Evolutionary conservation across 2,113 vertebrate species (phyloP), one percentile per base, ranked within the genome.

Genomic region (Nothocercus julius): DNA sequence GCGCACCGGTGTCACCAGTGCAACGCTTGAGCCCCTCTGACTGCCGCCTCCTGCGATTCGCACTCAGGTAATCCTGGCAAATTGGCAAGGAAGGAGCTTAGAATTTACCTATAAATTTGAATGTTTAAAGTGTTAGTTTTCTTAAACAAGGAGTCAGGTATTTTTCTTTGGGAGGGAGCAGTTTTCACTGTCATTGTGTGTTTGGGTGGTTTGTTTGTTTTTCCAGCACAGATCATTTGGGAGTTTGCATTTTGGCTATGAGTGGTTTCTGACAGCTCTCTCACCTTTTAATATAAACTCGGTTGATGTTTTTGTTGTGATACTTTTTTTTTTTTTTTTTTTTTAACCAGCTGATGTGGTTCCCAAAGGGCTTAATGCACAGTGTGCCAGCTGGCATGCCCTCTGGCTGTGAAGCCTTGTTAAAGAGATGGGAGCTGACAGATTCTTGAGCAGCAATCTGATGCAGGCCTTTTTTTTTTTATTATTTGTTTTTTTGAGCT

Each of bases 371-470:
- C 86, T 85, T 62, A 83, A 75, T 63, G 89, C 63, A 21, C 59
- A 30, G 64, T 3, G 4, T 96, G 96, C 97, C 96, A 97, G 96
- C 95, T 96, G 96, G 96, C 91, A 19, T 96, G 83, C 85, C 93
- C 94, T 89, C 76, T 96, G 95, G 94, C 94, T 97, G 93, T 92
- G 89, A 95, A 94, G 95, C 84, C 94, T 93, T 96, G 94, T 97
- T 97, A 93, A 93, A 95, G 87, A 94, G 93, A 97, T 97, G 1
- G 2, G 94, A 95, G 87, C 92, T 96, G 97, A 97, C 97, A 97
- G 97, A 96, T 97, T 96, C 96, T 95, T 95, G 88, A 94, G 96
- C 95, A 96, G 97, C 91, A 96, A 96, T 95, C 83, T 95, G 95
- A 97, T 96, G 88, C 90, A 90, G 89, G 87, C 87, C 67, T 82